Base-by-base conservation (phyloP, 2,888 invertebrate species). In the Mycalesis mineus region DNA sequence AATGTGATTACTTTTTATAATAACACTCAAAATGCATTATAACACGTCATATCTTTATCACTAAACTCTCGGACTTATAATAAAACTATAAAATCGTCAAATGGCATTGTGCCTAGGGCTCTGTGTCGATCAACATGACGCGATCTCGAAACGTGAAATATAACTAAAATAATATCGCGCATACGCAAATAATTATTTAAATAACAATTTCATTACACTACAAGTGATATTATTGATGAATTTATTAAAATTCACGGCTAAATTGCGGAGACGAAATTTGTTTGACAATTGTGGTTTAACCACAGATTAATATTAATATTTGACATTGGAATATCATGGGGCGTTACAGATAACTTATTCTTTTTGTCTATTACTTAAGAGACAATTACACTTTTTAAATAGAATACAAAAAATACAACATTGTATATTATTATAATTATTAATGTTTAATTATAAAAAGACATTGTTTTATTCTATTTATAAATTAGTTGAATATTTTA, bases 31-130 rank as follows among this genome's bases (percentile, higher is more conserved):
- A 58, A 56, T 58, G 58, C 61, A 62, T 61, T 45, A 47, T 62
- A 72, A 73, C 72, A 75, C 80, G 79, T 80, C 80, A 80, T 73
- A 68, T 58, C 65, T 65, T 69, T 69, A 74, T 74, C 70, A 65
- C 64, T 61, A 60, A 22, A 22, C 22, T 4, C 22, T 58, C 63
- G 47, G 47, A 59, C 60, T 61, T 66, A 68, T 67, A 70, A 58
- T 64, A 66, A 65, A 66, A 63, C 66, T 64, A 63, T 64, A 53
- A 47, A 56, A 58, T 62, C 59, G 65, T 72, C 73, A 73, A 72
- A 75, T 75, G 74, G 71, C 76, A 70, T 61, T 62, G 55, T 51
- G 65, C 68, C 68, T 58, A 40, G 54, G 50, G 70, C 63, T 51
- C 64, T 66, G 62, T 65, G 56, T 61, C 60, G 31, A 42, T 48